A percentile compares a stretch with the other conserved stretches of the same genome.
These are phyloP conservation scores for Pterostichus madidus DNA, from an alignment of 2,888 invertebrate species.

Conservation along the genomic window DNA sequence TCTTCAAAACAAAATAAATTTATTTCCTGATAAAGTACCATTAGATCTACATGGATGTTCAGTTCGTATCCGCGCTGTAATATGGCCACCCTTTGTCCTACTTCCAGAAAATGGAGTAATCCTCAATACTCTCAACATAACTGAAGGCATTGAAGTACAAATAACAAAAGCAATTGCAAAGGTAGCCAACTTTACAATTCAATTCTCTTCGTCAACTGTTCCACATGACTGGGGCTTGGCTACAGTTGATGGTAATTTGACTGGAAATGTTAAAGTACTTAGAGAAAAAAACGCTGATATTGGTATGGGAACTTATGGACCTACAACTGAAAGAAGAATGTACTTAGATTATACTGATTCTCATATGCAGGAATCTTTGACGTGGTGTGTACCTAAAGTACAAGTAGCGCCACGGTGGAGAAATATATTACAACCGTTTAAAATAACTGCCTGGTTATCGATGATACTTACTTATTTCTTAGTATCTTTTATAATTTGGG, in stretches of 20 bases:
- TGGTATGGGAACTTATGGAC: slow-evolving; percentile 67
- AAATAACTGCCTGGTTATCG: too few species aligned
- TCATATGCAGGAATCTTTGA: slow-evolving; percentile 68
- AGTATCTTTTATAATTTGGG: too few species aligned
- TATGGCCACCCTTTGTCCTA: slow-evolving; percentile 69
- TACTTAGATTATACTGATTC: slow-evolving; percentile 67
- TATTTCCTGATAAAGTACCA: slow-evolving; percentile 67
- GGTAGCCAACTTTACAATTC: slow-evolving; percentile 67
- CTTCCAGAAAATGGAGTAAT: slow-evolving; percentile 52
- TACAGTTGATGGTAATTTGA: slow-evolving; percentile 67
- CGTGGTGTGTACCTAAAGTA: slow-evolving; percentile 19
- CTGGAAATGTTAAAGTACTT: slow-evolving; percentile 68
- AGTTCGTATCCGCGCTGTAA: slow-evolving; percentile 67
- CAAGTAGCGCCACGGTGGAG: slow-evolving; percentile 65
- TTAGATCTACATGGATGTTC: slow-evolving; percentile 67
- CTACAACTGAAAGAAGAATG: slow-evolving; percentile 59
- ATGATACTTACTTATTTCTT: too few species aligned
- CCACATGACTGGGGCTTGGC: slow-evolving; percentile 69
- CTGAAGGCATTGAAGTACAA: slow-evolving; percentile 69
- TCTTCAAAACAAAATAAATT: not conserved
- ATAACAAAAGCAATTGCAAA: slow-evolving; percentile 68
- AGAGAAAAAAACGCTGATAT: slow-evolving; percentile 68
- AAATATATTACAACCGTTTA: slow-evolving; percentile 72
- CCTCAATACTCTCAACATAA: slow-evolving; percentile 57
- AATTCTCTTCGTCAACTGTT: slow-evolving; percentile 67